These are phyloP conservation scores for Ceratothoa steindachneri DNA, from an alignment of 2,888 invertebrate species.

Conservation along the genomic window DNA sequence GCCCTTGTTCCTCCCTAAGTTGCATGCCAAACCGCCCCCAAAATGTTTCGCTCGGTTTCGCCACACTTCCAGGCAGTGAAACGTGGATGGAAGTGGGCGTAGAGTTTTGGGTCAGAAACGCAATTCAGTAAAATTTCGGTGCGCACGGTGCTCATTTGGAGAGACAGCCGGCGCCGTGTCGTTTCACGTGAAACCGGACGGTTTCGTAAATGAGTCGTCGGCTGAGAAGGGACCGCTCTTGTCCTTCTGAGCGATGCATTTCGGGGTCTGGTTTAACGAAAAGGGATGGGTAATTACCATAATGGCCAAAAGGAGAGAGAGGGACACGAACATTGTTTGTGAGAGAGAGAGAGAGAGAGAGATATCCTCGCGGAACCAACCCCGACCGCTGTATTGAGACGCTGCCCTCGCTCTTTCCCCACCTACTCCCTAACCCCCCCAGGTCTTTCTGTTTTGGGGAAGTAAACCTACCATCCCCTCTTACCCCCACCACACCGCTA, in stretches of 20 bases:
- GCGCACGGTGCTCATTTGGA: background rate
- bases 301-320: conserved; percentile 9
- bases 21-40: background rate
- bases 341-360: no score
- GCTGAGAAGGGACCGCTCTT: background rate
- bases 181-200: background rate
- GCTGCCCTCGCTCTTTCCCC: background rate
- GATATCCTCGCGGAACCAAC: background rate
- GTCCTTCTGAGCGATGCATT: background rate
- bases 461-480: no score
- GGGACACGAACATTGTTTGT: no score
- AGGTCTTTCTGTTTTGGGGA: background rate
- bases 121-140: no score
- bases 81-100: background rate
- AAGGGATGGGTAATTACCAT: conserved; percentile 13
- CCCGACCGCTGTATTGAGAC: conserved; percentile 1
- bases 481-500: background rate
- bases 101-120: no score
- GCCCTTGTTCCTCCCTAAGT: conserved; percentile 6
- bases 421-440: background rate
- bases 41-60: background rate
- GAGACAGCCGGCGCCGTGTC: background rate
- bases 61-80: background rate
- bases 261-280: background rate
- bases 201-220: conserved; percentile 1